Percentiles rank a stretch among this genome's conserved stretches.
Evolutionary conservation across 2,888 invertebrate species (phyloP).

Genomic region (Polia nebulosa): DNA sequence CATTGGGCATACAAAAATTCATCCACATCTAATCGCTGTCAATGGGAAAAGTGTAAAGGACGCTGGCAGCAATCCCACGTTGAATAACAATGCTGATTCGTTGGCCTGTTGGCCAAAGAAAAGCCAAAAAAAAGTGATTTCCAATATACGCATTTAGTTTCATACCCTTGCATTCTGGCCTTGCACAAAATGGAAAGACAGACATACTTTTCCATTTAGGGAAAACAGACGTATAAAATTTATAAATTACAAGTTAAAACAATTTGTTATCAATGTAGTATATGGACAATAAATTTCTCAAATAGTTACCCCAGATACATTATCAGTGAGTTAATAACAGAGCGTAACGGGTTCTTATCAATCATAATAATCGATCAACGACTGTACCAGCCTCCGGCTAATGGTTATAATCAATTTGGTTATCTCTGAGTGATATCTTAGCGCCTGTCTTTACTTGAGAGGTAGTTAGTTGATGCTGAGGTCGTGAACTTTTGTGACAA

Average conservation of each 20-base stretch:
- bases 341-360: constrained; percentile 64
- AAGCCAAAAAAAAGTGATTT: no score
- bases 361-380: constrained; percentile 72
- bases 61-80: no score
- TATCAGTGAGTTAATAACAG: constrained; percentile 62
- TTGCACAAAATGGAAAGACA: no score
- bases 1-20: no score
- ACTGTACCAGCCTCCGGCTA: constrained; percentile 57
- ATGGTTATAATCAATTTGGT: constrained; percentile 72
- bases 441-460: constrained; percentile 64
- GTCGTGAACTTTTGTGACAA: constrained; percentile 29
- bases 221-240: background rate
- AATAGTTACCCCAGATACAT: constrained; percentile 70
- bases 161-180: no score
- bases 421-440: constrained; percentile 68
- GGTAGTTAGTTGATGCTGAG: constrained; percentile 25
- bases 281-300: constrained; percentile 58
- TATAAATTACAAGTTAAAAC: constrained; percentile 32
- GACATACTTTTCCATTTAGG: background rate
- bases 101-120: no score
- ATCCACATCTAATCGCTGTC: no score
- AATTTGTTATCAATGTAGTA: constrained; percentile 30
- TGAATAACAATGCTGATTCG: no score
- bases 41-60: no score
- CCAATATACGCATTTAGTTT: no score